A percentile compares a stretch with the other conserved stretches of the same genome.
These are phyloP conservation scores for Leucoraja ocellata DNA, from an alignment of 2,797 vertebrate species.

Conservation along the genomic window DNA sequence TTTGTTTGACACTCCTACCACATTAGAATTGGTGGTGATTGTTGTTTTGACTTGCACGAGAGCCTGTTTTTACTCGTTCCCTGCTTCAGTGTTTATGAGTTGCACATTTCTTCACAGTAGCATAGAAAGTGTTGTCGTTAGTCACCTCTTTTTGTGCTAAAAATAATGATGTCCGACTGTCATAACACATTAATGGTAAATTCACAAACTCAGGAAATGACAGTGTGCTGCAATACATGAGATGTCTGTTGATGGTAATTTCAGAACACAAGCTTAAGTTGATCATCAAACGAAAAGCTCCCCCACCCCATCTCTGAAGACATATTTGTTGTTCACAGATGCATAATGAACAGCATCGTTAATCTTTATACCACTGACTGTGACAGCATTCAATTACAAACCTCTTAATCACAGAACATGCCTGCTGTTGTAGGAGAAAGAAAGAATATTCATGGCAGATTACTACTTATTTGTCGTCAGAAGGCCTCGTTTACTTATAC, in stretches of 20 bases:
- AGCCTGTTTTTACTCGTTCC: neutral
- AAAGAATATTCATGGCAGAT: neutral
- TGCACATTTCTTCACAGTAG: slow-evolving; percentile 4
- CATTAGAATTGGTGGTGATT: neutral
- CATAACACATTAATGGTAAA: neutral
- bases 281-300: neutral
- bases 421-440: neutral
- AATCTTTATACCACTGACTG: neutral
- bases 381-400: neutral
- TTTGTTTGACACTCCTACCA: too few species aligned
- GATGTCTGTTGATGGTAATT: neutral
- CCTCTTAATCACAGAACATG: neutral
- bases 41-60: neutral
- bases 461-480: neutral
- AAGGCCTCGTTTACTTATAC: neutral
- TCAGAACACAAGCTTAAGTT: neutral
- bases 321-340: neutral
- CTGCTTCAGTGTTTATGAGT: neutral
- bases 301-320: neutral
- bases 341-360: neutral
- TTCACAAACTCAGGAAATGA: neutral
- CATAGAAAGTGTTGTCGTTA: neutral
- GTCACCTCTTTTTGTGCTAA: neutral
- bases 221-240: neutral
- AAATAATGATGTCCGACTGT: slow-evolving; percentile 11